Evolutionary conservation across 2,888 invertebrate genomes (phyloP), one percentile per base, ranked within the genome.

Genomic region (Drosophila maculinotata): DNA sequence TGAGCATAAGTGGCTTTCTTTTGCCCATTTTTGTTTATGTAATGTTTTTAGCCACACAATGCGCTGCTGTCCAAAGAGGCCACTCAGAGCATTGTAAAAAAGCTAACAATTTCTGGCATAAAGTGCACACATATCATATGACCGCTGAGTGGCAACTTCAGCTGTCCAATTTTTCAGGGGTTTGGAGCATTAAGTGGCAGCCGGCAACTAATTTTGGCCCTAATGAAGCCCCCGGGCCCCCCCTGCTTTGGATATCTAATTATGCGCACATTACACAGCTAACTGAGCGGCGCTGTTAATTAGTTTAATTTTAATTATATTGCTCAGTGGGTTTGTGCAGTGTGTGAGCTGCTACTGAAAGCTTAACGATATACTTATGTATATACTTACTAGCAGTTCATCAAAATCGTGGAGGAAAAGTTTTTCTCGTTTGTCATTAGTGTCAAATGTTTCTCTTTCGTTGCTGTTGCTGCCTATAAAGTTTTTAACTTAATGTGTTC

Each of bases 231-330:
- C 52, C 36, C 17, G 48, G 45, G 41, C 28, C 31, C 31, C n/a
- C 23, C 23, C n/a, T n/a, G 62, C 26, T 44, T 52, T 38, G 59
- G 33, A 56, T 59, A 72, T 59, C 47, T 66, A 79, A 78, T 80
- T 78, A 70, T 54, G 63, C 73, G 52, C 74, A 70, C 80, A 78
- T 78, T 78, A 80, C 67, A 41, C 74, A 67, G 53, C 74, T 62
- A 65, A 80, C 65, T 70, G 74, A 60, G 64, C 69, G 64, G 59
- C 68, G 38, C 17, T 67, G 49, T 59, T 70, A 77, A 78, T 78
- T 70, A 70, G 64, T 64, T 73, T 57, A 64, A 69, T 49, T 76
- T 71, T 68, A 68, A 76, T 79, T 76, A 66, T 38, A 58, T 53
- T 33, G 30, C 39, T 47, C n/a, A 25, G 41, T 28, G 31, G 20